Evolutionary conservation across 2,888 invertebrate genomes (phyloP).

Genomic region (Herminia tarsipennalis): DNA sequence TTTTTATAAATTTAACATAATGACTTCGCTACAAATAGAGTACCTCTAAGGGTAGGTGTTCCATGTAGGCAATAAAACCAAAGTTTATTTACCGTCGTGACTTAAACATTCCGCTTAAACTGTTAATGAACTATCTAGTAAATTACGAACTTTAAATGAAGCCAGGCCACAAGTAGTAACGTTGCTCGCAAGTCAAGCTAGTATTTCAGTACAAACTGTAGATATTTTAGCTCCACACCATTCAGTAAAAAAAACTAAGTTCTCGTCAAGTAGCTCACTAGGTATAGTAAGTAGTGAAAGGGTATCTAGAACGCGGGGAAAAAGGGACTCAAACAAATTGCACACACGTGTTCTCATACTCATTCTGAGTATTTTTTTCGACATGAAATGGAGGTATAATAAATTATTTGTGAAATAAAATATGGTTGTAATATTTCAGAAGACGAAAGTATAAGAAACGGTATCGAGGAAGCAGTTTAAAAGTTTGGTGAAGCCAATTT

Average conservation of each 20-base stretch:
- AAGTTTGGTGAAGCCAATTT: constrained; percentile 6
- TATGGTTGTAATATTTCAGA: constrained; percentile 12
- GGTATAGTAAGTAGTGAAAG: constrained; percentile 33
- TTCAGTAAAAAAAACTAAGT: constrained; percentile 23
- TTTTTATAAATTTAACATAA: too few species aligned
- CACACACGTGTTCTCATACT: constrained; percentile 1
- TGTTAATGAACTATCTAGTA: too few species aligned
- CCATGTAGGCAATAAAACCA: too few species aligned
- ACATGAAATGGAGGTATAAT: constrained; percentile 24
- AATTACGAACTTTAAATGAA: too few species aligned
- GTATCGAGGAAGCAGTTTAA: constrained; percentile 11
- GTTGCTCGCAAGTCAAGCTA: too few species aligned
- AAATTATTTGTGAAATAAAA: constrained; percentile 35
- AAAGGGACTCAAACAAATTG: constrained; percentile 26
- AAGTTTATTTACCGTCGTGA: too few species aligned
- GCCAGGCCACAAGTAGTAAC: too few species aligned
- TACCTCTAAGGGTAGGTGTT: too few species aligned
- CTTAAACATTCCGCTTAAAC: too few species aligned
- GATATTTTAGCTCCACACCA: too few species aligned
- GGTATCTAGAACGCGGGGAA: constrained; percentile 5
- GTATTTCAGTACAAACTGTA: too few species aligned
- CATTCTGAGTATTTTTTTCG: constrained; percentile 17
- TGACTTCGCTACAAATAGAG: too few species aligned
- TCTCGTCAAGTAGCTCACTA: constrained; percentile 25
- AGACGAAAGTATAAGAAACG: constrained; percentile 4